Evolutionary conservation across 1,140 invertebrate species (phyloP), one percentile per base, ranked within the genome.

Genomic region (Gryon sp.): DNA sequence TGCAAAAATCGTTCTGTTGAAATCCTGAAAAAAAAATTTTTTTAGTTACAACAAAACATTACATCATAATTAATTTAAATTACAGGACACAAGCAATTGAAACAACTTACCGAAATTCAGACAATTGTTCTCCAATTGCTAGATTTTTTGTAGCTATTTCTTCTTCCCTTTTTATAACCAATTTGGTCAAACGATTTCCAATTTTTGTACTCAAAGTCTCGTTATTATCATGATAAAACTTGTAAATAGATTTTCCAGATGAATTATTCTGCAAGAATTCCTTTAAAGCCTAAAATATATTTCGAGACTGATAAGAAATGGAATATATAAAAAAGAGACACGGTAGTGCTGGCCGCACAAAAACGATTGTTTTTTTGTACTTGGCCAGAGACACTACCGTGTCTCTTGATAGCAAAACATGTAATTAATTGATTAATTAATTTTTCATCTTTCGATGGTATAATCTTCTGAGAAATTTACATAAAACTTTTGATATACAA

Each of bases 21-120:
- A 43, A 43, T 43, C 2, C 40, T 43, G 34, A 14, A 38, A 38
- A 43, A 43, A 38, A 38, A 14, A 14, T 9, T 14, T 38, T 32
- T 32, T 6, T 2, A 32, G 4, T 32, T 14, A 38, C n/a, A 34
- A 7, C n/a, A 11, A 12, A 7, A 34, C 11, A 11, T 7, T 15
- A 40, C 8, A 43, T 19, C 9, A n/a, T 7, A 43, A 4, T 43
- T 43, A 20, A 43, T 43, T 38, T 4, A 1, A 43, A 43, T 20
- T 43, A 43, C 20, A 20, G n/a, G n/a, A n/a, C n/a, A n/a, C n/a
- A n/a, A n/a, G n/a, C n/a, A n/a, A n/a, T n/a, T n/a, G n/a, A n/a
- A n/a, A n/a, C n/a, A 20, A 20, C 12, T 43, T 43, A 43, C 40
- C 11, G 1, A 5, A 43, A 43, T 20, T 20, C 19, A 4, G 2